Percentiles rank a stretch among this genome's conserved stretches.
Evolutionary conservation across 2,888 invertebrate species (phyloP).

Genomic region (Dynastes maya): DNA sequence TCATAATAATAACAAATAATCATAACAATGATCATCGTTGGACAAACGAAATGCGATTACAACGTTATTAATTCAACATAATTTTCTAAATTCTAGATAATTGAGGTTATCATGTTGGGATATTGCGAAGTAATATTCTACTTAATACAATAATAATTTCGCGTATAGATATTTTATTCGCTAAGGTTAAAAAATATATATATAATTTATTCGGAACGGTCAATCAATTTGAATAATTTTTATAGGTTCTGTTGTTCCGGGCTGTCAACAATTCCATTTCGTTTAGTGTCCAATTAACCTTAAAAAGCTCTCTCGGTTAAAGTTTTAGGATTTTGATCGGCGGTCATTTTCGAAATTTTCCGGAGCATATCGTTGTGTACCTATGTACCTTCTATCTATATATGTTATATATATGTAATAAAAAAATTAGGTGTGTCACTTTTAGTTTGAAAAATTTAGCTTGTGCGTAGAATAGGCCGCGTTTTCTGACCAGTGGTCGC

Average conservation of each 20-base stretch:
- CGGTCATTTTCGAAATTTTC: conserved; percentile 1
- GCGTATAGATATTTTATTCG: background rate
- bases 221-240: conserved; percentile 7
- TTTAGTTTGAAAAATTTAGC: conserved; percentile 69
- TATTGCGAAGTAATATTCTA: conserved; percentile 6
- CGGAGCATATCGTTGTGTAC: background rate
- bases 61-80: conserved; percentile 42
- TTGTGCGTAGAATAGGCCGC: conserved; percentile 64
- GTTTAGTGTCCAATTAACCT: conserved; percentile 10
- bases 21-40: conserved; percentile 9
- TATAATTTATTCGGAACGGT: conserved; percentile 16
- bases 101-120: conserved; percentile 40
- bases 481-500: conserved; percentile 70
- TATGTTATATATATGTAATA: conserved; percentile 40
- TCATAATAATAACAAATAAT: conserved; percentile 30
- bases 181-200: conserved; percentile 1
- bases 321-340: background rate
- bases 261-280: background rate
- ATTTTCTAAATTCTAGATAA: conserved; percentile 48
- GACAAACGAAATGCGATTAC: conserved; percentile 13
- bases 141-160: background rate
- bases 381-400: background rate
- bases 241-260: too few relatives aligned
- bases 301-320: background rate
- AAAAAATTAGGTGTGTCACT: conserved; percentile 67